Conservation (phyloP, 2,888 invertebrate genomes). For the Agelastica alni region DNA sequence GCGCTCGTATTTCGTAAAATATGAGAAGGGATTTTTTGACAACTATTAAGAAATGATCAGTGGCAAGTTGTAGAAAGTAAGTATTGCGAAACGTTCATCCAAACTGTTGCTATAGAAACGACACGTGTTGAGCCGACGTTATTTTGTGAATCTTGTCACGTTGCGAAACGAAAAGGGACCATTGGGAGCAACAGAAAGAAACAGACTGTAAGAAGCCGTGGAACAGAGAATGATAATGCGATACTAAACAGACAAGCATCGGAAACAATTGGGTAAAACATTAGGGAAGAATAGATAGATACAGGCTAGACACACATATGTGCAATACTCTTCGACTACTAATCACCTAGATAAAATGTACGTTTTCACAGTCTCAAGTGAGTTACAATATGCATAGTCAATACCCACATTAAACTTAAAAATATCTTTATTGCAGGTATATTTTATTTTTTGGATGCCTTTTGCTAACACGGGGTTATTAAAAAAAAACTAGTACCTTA, state of each 20-base stretch:
- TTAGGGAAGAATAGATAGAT: conserved; percentile 27
- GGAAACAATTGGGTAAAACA: conserved; percentile 39
- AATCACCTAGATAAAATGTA: too few relatives aligned
- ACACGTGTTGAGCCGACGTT: conserved; percentile 58
- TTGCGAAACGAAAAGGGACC: conserved; percentile 58
- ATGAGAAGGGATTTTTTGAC: conserved; percentile 39
- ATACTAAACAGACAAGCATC: conserved; percentile 42
- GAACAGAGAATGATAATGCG: conserved; percentile 45
- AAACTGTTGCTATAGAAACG: conserved; percentile 57
- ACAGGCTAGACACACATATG: conserved; percentile 28
- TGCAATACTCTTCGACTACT: too few relatives aligned
- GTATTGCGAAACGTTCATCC: conserved; percentile 49
- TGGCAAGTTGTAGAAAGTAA: conserved; percentile 48
- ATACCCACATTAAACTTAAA: too few relatives aligned
- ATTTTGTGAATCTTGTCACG: conserved; percentile 59
- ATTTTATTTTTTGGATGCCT: too few relatives aligned
- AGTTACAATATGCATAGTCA: too few relatives aligned
- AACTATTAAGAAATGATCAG: conserved; percentile 53
- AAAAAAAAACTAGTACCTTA: too few relatives aligned
- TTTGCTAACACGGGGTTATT: too few relatives aligned
- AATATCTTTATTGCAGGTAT: too few relatives aligned
- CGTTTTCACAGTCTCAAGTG: too few relatives aligned
- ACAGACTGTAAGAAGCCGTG: conserved; percentile 39
- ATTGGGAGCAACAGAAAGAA: conserved; percentile 48
- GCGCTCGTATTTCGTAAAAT: conserved; percentile 1